Evolutionary conservation across 2,113 vertebrate genomes (phyloP), one percentile per base, ranked within the genome.

Genomic region (Centropristis striata): DNA sequence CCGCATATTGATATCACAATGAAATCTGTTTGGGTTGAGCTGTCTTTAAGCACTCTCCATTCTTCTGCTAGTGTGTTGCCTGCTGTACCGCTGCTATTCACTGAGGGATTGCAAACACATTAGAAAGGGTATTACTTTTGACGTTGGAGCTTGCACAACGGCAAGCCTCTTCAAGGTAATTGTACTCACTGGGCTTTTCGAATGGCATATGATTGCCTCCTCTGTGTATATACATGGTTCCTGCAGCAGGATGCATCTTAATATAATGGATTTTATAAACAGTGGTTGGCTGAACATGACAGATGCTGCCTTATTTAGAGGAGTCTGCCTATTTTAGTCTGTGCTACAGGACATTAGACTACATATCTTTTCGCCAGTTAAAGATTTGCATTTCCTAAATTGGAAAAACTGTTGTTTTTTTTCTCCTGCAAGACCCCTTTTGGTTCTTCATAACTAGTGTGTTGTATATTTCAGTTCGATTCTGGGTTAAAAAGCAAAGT

Each of bases 131-230:
- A 50, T 82, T 84, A 81, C 73, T 87, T 53, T 79, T 75, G 44
- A 77, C 16, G 21, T 72, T 60, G 61, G 46, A 42, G 76, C 27
- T 72, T 5, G 2, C 59, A 32, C 81, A 77, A 74, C 79, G 76
- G 69, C 39, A 27, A 44, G 51, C 64, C 81, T 78, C 76, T 85
- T 81, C 57, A 81, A 65, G 66, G 80, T 79, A 74, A 81, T 89
- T 85, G 76, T 85, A 60, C 80, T 86, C 68, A 37, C 54, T 51
- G 71, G 86, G 78, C 39, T 57, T 71, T 81, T 59, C 84, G 71
- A 78, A 75, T 50, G 77, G 20, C 6, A 4, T 67, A 25, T 68
- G 70, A 72, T 84, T 58, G 60, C 66, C 49, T 79, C 53, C 41
- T 86, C 59, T 75, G 83, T 47, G 37, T 11, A 75, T 73, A 47